phyloP scores from a whole-genome alignment of 1,140 invertebrate species.

The Saccostrea cuccullata region DNA sequence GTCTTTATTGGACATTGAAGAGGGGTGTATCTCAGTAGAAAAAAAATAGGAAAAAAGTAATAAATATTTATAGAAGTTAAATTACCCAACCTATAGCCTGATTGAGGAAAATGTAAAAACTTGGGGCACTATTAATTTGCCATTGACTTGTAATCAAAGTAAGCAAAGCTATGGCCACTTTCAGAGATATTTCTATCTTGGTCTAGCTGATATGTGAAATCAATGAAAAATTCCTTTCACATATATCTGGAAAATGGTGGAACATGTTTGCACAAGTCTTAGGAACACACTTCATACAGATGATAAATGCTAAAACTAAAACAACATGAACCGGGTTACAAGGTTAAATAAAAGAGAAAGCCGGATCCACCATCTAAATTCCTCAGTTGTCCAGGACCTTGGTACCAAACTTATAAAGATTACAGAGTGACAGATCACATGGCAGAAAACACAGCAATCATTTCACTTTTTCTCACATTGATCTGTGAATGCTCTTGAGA shows the following conservation, averaged over 20 bases:
- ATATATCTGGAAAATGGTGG: background rate
- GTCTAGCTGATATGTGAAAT: background rate
- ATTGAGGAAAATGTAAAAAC: slow-evolving; percentile 3
- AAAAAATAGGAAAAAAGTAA: background rate
- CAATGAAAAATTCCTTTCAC: slow-evolving; percentile 25
- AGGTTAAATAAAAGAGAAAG: slow-evolving; percentile 36
- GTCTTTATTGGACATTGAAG: slow-evolving; percentile 10
- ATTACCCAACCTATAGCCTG: background rate
- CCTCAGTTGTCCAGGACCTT: background rate
- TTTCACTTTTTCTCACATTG: slow-evolving; percentile 6
- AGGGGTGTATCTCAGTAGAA: background rate
- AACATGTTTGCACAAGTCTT: slow-evolving; percentile 17
- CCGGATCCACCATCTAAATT: slow-evolving; percentile 26
- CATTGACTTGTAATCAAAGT: slow-evolving; percentile 20
- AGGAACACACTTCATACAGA: background rate
- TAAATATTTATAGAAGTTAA: slow-evolving; percentile 25
- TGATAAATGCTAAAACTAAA: slow-evolving; percentile 35
- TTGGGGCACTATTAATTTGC: slow-evolving; percentile 20
- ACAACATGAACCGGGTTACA: slow-evolving; percentile 19
- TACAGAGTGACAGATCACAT: background rate
- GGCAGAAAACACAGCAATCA: slow-evolving; percentile 11
- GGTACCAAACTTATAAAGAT: slow-evolving; percentile 14
- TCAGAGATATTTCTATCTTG: background rate
- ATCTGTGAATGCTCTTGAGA: background rate
- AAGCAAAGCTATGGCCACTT: background rate